These are phyloP conservation scores for Rhadina sibilatrix DNA, from an alignment of 2,113 vertebrate species.

Conservation along the genomic window DNA sequence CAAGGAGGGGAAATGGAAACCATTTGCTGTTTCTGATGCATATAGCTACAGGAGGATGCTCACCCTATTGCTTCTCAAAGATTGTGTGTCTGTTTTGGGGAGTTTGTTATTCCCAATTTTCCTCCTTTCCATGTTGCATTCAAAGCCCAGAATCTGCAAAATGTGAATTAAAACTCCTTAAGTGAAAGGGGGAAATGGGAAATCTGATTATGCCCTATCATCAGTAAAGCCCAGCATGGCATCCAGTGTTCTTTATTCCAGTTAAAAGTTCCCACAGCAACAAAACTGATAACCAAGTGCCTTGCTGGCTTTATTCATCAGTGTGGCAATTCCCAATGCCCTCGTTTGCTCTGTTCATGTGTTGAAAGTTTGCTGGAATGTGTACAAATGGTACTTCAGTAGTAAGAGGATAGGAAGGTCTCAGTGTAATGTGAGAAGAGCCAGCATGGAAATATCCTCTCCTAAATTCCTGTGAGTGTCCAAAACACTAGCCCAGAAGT, in stretches of 20 bases:
- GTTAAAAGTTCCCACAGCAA: neutral
- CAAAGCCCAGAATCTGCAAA: neutral
- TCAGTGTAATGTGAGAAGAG: constrained; percentile 55
- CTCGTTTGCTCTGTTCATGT: neutral
- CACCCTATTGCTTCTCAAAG: neutral
- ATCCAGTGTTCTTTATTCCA: neutral
- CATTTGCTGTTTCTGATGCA: neutral
- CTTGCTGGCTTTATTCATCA: neutral
- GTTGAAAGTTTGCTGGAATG: constrained; percentile 64
- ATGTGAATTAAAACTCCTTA: neutral
- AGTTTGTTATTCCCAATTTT: neutral
- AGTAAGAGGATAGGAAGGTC: constrained; percentile 43
- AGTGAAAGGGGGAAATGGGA: neutral
- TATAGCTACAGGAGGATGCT: neutral
- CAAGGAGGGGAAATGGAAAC: constrained; percentile 19
- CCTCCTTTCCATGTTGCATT: neutral
- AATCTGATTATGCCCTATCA: neutral
- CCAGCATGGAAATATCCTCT: constrained; percentile 52
- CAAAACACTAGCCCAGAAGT: constrained; percentile 39
- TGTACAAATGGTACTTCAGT: constrained; percentile 22
- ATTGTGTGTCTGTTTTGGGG: neutral
- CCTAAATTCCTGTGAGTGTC: constrained; percentile 54
- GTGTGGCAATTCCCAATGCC: neutral
- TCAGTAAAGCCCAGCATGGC: neutral
- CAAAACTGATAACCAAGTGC: neutral